Conservation (phyloP, 2,888 invertebrate genomes). For the Molorchus minor region DNA sequence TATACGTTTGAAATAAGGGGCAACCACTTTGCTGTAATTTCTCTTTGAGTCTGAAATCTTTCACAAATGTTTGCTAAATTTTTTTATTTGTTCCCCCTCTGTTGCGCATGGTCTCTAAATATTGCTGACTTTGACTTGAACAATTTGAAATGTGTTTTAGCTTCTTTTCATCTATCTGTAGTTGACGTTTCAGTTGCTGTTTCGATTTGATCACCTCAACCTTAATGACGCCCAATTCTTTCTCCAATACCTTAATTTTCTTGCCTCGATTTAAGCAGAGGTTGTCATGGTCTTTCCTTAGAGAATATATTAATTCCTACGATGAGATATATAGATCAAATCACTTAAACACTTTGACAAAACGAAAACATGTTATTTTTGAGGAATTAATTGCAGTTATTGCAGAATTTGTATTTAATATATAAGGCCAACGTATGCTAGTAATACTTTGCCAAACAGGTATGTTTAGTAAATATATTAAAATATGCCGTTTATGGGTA, state of each 20-base stretch:
- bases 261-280: slow-evolving; percentile 39
- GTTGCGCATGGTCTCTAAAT: slow-evolving; percentile 61
- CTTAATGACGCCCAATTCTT: slow-evolving; percentile 40
- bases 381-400: too few species aligned
- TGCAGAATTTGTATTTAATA: too few species aligned
- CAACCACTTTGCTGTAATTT: slow-evolving; percentile 55
- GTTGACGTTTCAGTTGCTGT: slow-evolving; percentile 47
- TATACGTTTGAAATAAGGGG: too few species aligned
- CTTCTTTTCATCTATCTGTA: slow-evolving; percentile 50
- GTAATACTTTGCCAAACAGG: too few species aligned
- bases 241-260: slow-evolving; percentile 45
- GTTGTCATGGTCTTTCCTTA: slow-evolving; percentile 45
- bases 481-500: too few species aligned
- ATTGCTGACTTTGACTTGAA: slow-evolving; percentile 62
- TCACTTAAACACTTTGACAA: too few species aligned
- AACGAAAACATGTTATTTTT: too few species aligned
- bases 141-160: slow-evolving; percentile 49
- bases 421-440: too few species aligned
- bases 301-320: slow-evolving; percentile 44
- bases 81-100: slow-evolving; percentile 66
- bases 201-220: slow-evolving; percentile 43
- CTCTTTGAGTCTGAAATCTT: slow-evolving; percentile 67
- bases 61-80: slow-evolving; percentile 66
- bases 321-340: not conserved
- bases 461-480: too few species aligned